Conservation (phyloP, 2,113 vertebrate species). For the Amazona guildingii region DNA sequence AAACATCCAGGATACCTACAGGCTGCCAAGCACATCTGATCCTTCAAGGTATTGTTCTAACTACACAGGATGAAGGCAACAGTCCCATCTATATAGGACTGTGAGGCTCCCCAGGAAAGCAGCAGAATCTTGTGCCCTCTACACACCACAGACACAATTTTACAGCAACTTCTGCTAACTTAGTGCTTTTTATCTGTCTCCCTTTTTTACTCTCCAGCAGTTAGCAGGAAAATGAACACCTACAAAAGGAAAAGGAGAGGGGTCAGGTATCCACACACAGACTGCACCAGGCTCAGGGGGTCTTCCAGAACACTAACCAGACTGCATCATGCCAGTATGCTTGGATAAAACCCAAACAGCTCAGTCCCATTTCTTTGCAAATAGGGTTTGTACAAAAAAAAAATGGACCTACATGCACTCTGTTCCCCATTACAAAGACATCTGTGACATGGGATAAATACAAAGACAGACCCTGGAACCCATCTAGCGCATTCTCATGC, state of each 20-base stretch:
- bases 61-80: neutral
- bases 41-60: constrained; percentile 19
- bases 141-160: neutral
- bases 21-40: constrained; percentile 55
- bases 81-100: neutral
- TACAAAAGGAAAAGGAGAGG: neutral
- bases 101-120: neutral
- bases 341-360: neutral
- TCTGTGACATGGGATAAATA: neutral
- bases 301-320: neutral
- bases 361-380: neutral
- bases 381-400: neutral
- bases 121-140: neutral
- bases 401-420: neutral
- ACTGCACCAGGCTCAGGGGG: neutral
- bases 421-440: neutral
- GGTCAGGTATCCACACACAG: neutral
- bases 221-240: neutral
- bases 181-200: neutral
- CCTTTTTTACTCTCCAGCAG: too few species aligned
- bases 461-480: neutral
- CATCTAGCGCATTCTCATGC: neutral
- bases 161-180: neutral
- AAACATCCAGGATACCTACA: constrained; percentile 39
- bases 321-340: neutral